A percentile compares a stretch with the other conserved stretches of the same genome.
Conservation (phyloP, 2,797 vertebrate genomes). For the Picus viridis region DNA sequence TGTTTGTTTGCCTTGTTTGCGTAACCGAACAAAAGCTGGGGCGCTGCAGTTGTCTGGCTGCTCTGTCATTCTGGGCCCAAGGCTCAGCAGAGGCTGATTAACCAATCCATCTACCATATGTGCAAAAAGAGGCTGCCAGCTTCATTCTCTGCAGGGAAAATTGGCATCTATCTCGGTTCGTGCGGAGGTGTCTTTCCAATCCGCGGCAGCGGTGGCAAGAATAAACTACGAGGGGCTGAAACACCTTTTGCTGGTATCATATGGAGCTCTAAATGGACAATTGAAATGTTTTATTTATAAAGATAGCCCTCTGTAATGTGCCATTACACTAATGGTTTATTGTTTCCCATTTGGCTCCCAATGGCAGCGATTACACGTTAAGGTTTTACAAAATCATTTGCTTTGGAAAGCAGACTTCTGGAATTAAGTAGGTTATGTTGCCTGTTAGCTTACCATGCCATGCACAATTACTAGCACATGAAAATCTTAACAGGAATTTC, state of each 20-base stretch:
- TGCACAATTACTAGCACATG: not conserved
- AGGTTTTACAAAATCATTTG: constrained; percentile 48
- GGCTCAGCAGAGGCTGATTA: constrained; percentile 84
- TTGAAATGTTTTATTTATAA: constrained; percentile 79
- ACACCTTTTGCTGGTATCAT: constrained; percentile 70
- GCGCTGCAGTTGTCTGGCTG: constrained; percentile 75
- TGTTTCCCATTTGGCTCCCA: constrained; percentile 77
- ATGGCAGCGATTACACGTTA: constrained; percentile 64
- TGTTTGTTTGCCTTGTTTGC: constrained; percentile 76
- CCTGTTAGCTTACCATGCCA: not conserved
- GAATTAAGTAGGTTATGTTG: constrained; percentile 35
- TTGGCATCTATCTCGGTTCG: constrained; percentile 76
- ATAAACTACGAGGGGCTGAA: constrained; percentile 53
- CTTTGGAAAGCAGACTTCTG: constrained; percentile 20
- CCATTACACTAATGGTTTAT: constrained; percentile 75
- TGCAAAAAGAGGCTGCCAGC: constrained; percentile 85
- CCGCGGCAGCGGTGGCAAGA: constrained; percentile 21
- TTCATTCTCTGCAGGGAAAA: constrained; percentile 79
- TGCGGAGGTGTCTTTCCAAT: constrained; percentile 69
- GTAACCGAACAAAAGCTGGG: constrained; percentile 73
- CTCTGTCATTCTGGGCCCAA: constrained; percentile 78
- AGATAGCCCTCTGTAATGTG: constrained; percentile 66
- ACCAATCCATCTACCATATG: constrained; percentile 93
- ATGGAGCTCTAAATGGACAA: constrained; percentile 51
- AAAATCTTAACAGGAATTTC: constrained; percentile 3